Conservation (phyloP, 92 coral and sea anemone genomes). For the Pocillopora meandrina region DNA sequence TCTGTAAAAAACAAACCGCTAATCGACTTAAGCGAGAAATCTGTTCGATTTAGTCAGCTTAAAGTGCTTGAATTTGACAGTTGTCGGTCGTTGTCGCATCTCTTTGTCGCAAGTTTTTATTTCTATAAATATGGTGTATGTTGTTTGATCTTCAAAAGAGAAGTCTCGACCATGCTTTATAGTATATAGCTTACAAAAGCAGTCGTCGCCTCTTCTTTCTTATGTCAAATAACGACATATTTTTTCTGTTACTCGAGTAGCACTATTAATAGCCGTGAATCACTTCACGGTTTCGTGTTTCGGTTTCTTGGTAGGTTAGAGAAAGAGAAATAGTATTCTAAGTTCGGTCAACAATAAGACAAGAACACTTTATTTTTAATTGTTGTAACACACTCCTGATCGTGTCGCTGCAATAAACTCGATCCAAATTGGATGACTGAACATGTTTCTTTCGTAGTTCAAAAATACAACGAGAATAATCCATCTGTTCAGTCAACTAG, state of each 20-base stretch:
- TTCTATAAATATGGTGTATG: too few relatives aligned
- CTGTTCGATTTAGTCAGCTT: slow-evolving; percentile 29
- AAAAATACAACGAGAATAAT: background rate
- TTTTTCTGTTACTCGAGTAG: too few relatives aligned
- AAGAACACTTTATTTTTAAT: slow-evolving; percentile 1
- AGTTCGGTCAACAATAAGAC: slow-evolving; percentile 12
- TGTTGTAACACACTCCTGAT: background rate
- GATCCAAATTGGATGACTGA: background rate
- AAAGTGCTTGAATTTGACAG: slow-evolving; percentile 2
- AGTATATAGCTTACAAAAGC: too few relatives aligned
- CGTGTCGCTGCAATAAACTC: background rate
- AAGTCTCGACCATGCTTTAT: too few relatives aligned
- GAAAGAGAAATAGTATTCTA: background rate
- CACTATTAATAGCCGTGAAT: background rate
- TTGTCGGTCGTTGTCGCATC: background rate
- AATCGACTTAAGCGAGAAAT: slow-evolving; percentile 17
- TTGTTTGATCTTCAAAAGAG: too few relatives aligned
- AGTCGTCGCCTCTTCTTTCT: background rate
- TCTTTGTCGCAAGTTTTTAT: background rate
- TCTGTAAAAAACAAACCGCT: slow-evolving; percentile 7
- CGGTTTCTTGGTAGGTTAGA: background rate
- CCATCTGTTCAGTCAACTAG: background rate
- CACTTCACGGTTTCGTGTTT: background rate
- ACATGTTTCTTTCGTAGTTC: background rate
- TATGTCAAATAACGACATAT: too few relatives aligned